Conservation (phyloP, 1,140 invertebrate genomes). For the Nasonia longicornis region DNA sequence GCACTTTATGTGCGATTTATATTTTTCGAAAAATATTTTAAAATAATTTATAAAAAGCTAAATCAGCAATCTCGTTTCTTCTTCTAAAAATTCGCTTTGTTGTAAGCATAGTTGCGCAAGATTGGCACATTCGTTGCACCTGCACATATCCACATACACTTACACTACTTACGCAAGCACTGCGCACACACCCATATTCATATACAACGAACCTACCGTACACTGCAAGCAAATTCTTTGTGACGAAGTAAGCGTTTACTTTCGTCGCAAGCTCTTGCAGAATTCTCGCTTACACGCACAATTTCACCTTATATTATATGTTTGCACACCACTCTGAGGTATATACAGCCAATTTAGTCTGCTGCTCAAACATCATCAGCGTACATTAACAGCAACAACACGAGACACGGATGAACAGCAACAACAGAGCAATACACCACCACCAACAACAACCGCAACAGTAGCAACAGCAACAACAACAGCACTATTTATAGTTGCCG, state of each 20-base stretch:
- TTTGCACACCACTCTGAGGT: not conserved
- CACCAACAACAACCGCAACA: not conserved
- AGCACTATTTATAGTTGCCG: not conserved
- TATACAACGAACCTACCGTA: not conserved
- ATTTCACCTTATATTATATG: not conserved
- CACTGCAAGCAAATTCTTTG: not conserved
- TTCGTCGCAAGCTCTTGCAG: not conserved
- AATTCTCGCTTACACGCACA: not conserved
- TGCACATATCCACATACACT: not conserved
- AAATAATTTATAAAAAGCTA: too few relatives aligned
- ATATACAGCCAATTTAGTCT: constrained; percentile 60
- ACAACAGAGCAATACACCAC: not conserved
- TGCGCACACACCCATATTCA: too few relatives aligned
- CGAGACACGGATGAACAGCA: not conserved
- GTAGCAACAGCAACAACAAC: not conserved
- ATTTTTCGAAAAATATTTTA: too few relatives aligned
- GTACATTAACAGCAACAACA: not conserved
- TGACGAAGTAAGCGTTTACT: not conserved
- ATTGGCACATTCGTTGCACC: not conserved
- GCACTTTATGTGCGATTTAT: too few relatives aligned
- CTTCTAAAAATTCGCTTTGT: too few relatives aligned
- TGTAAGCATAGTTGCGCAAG: not conserved
- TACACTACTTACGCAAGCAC: too few relatives aligned
- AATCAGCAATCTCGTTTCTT: too few relatives aligned
- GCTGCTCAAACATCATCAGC: constrained; percentile 52